These are phyloP conservation scores for Protobothrops mucrosquamatus DNA, from an alignment of 2,113 vertebrate genomes.

Conservation along the genomic window DNA sequence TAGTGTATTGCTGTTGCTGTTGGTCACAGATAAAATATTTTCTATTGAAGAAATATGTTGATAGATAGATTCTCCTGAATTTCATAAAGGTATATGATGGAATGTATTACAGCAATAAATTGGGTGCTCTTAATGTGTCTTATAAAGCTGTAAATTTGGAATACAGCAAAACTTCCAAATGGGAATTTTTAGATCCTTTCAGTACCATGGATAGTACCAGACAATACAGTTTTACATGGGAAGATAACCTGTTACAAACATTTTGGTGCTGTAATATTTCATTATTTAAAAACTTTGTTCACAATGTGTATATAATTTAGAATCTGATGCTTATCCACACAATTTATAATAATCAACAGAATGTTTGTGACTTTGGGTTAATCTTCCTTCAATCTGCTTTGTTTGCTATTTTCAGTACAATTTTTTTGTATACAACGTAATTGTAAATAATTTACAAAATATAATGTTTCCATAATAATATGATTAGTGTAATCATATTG, in stretches of 20 bases:
- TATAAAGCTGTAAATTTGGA: not conserved
- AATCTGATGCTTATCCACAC: not conserved
- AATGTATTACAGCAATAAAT: not conserved
- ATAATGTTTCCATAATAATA: not conserved
- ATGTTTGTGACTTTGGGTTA: not conserved
- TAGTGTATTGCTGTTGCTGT: not conserved
- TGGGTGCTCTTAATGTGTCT: not conserved
- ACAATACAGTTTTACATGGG: not conserved
- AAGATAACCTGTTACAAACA: slow-evolving; percentile 20
- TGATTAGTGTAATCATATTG: not conserved
- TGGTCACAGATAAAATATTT: not conserved
- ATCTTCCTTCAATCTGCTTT: not conserved
- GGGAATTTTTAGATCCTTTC: slow-evolving; percentile 34
- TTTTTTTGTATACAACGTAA: not conserved
- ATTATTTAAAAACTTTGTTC: not conserved
- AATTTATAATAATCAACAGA: not conserved
- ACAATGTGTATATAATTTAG: not conserved
- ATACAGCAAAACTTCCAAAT: slow-evolving; percentile 23
- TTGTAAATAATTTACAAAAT: not conserved
- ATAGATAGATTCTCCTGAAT: not conserved
- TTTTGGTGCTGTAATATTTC: slow-evolving; percentile 27
- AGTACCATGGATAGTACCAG: slow-evolving; percentile 65
- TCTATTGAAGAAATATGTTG: not conserved
- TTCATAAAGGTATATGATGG: not conserved
- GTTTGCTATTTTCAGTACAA: not conserved